Conservation (phyloP, 2,113 vertebrate species). For the Boulengerochromis microlepis region DNA sequence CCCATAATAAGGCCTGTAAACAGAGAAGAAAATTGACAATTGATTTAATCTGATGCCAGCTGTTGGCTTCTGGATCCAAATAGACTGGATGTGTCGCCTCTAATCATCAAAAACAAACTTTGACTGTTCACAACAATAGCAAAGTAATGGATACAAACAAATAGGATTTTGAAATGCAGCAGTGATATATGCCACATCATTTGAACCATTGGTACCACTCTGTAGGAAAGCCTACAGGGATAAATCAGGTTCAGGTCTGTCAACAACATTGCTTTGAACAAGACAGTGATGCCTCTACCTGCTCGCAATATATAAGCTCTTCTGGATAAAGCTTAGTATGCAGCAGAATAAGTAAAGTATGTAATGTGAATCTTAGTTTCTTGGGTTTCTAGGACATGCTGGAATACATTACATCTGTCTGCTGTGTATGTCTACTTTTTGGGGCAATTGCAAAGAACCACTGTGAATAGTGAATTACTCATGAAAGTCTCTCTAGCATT, state of each 20-base stretch:
- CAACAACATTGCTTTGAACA: not conserved
- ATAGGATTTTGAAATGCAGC: not conserved
- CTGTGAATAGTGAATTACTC: slow-evolving; percentile 46
- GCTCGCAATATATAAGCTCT: not conserved
- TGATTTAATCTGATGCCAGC: slow-evolving; percentile 13
- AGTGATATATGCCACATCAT: not conserved
- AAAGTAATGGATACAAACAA: slow-evolving; percentile 23
- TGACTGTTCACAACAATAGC: slow-evolving; percentile 1
- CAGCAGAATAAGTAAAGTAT: not conserved
- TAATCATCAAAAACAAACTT: not conserved
- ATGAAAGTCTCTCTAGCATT: slow-evolving; percentile 16
- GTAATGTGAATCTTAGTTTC: slow-evolving; percentile 8
- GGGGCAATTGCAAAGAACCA: slow-evolving; percentile 11
- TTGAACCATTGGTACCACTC: not conserved
- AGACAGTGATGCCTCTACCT: not conserved
- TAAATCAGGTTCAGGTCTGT: not conserved
- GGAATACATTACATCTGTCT: slow-evolving; percentile 37
- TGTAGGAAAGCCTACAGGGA: not conserved
- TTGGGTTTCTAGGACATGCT: slow-evolving; percentile 43
- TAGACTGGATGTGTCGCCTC: not conserved
- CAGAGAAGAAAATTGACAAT: not conserved
- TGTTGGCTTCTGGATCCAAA: not conserved
- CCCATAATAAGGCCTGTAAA: not conserved
- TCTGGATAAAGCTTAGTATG: not conserved
- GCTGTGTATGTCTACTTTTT: slow-evolving; percentile 22